phyloP scores from a whole-genome alignment of 2,113 vertebrate genomes.

The Anarrhichthys ocellatus region DNA sequence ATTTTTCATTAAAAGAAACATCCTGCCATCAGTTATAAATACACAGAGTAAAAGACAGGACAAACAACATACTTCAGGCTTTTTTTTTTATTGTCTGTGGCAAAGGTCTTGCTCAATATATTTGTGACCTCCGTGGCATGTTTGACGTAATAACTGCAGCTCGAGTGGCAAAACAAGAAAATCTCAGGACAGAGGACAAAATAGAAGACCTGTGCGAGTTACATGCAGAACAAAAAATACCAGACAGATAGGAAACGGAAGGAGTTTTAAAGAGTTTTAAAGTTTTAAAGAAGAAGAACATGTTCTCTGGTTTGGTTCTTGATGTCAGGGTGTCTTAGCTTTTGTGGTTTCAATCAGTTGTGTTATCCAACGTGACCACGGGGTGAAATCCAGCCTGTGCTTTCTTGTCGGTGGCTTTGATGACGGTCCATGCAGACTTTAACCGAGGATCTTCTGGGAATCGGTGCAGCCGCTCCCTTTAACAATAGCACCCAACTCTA shows the following conservation, averaged over 20 bases:
- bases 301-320: neutral
- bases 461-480: neutral
- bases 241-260: neutral
- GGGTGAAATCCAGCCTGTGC: neutral
- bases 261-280: neutral
- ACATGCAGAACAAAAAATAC: slow-evolving; percentile 11
- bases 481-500: slow-evolving; percentile 1
- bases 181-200: slow-evolving; percentile 1
- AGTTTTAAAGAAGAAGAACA: neutral
- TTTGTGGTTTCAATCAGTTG: neutral
- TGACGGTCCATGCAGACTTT: slow-evolving; percentile 17
- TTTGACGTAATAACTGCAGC: slow-evolving; percentile 10
- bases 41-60: neutral
- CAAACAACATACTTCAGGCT: neutral
- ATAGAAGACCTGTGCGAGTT: neutral
- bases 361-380: neutral
- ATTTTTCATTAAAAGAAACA: neutral
- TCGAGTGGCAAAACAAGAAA: neutral
- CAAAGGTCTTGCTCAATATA: slow-evolving; percentile 44
- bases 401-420: slow-evolving; percentile 9
- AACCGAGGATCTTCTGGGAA: neutral
- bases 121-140: slow-evolving; percentile 17
- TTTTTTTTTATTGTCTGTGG: slow-evolving; percentile 16
- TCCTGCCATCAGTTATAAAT: neutral
- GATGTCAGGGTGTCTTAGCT: neutral